Conservation (phyloP, 2,113 vertebrate genomes). For the Eudyptes chrysolophus region DNA sequence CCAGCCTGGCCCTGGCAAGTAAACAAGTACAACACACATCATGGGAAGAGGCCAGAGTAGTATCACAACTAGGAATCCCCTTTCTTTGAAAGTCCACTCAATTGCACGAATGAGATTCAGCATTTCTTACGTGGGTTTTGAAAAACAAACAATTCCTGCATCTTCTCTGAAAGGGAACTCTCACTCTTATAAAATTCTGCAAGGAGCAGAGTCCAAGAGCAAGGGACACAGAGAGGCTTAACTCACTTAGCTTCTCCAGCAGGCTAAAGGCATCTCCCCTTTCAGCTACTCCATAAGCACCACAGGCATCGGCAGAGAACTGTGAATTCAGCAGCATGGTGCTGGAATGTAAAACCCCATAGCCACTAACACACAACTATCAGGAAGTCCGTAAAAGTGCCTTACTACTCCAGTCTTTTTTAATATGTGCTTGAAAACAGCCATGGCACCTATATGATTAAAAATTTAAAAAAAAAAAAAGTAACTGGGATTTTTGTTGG, state of each 20-base stretch:
- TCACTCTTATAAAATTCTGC: not conserved
- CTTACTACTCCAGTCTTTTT: not conserved
- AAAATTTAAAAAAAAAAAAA: not conserved
- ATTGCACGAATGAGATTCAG: not conserved
- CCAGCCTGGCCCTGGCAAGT: not conserved
- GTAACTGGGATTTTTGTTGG: not conserved
- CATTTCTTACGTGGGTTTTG: not conserved
- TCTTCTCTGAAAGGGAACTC: not conserved
- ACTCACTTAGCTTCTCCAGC: not conserved
- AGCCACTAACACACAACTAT: not conserved
- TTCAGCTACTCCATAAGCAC: not conserved
- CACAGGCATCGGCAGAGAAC: not conserved
- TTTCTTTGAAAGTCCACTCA: not conserved
- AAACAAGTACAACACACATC: not conserved
- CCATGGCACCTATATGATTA: not conserved
- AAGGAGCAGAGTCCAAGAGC: not conserved
- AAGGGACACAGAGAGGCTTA: not conserved
- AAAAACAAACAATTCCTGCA: conserved; percentile 20
- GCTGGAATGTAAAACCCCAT: not conserved
- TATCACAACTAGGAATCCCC: not conserved
- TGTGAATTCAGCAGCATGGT: not conserved
- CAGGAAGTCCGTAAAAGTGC: not conserved
- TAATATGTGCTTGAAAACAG: not conserved
- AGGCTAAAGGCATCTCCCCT: not conserved
- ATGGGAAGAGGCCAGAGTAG: conserved; percentile 20